Base-by-base conservation (phyloP, 1,140 invertebrate species). In the Babylonia areolata region DNA sequence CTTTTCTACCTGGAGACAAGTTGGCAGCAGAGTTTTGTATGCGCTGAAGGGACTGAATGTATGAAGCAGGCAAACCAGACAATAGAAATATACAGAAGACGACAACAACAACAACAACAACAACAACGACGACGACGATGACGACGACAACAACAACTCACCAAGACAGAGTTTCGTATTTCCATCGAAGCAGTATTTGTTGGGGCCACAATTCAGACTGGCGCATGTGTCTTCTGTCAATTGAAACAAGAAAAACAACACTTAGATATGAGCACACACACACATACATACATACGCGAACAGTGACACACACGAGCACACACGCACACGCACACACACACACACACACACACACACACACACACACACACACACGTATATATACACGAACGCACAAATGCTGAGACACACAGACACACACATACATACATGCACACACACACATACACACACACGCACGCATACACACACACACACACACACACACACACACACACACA, bases 341-440 rank as follows among this genome's bases (percentile, higher is more conserved):
- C 73, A 77, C 73, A 77, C 73, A 77, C 73, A 77, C 73, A 77
- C 73, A 77, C 73, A 77, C 73, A 77, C 37, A 77, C 73, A 77
- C 73, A 77, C 15, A 77, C 73, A 77, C 73, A 77, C 73, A 37
- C 73, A 77, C 73, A 77, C 73, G 37, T 5, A 37, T 33, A 77
- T 33, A 77, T 9, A 77, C 73, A 77, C 73, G 23, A n/a, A 37
- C 73, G 11, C 73, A 33, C 46, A 3, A 9, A 51, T 17, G 2
- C 2, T 12, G 0, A 51, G 9, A 51, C 46, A 51, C 46, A 51
- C 2, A 51, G 1, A 71, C 28, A 71, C 33, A 71, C 28, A 71
- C 1, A 71, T 28, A 71, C 69, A 71, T 28, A 33, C 33, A 71
- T 5, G 28, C 3, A 71, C 69, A 31, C 69, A 33, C 28, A 71